Base-by-base conservation (phyloP, 2,888 invertebrate genomes). In the Carabus problematicus region DNA sequence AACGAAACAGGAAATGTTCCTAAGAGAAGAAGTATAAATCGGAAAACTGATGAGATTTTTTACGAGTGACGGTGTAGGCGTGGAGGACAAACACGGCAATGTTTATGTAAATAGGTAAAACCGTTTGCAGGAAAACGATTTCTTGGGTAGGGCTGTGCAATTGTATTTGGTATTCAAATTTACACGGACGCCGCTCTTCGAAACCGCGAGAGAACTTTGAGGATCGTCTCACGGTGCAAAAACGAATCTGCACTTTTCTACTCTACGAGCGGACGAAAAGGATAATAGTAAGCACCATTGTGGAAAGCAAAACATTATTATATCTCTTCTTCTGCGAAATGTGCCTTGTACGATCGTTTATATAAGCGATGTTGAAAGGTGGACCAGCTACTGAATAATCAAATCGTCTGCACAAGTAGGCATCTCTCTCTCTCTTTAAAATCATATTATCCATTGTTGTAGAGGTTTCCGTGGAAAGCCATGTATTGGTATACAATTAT, bases 61-160 rank as follows among this genome's bases (percentile, higher is more conserved):
- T 47, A 12, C 12, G 12, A 47, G 47, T 47, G 7, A 9, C 47
- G 12, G 47, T 12, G 16, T 47, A 47, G 47, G 47, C 47, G 47
- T 47, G 7, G 12, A 11, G 12, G 47, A 12, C 12, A 47, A 47
- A 47, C 12, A 16, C 12, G 8, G 47, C 47, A 47, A 47, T 47
- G 47, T 47, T 47, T 47, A 47, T 47, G 47, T 47, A 47, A 47
- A 47, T 47, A 47, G 47, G 16, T 47, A 47, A 47, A 47, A 47
- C 11, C 47, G 47, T 47, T 47, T 47, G 47, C 47, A 14, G 16
- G 47, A 47, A 29, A 47, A 12, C 47, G 47, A 47, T 47, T 47
- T 47, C 47, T 47, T 8, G 47, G 47, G 47, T 47, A 16, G 16
- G 47, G 16, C 47, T 47, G 47, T 16, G 47, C 47, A 47, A 47